Percentiles rank a stretch among this genome's conserved stretches.
These are phyloP conservation scores for Phaethon lepturus DNA, from an alignment of 2,113 vertebrate genomes.

Conservation along the genomic window DNA sequence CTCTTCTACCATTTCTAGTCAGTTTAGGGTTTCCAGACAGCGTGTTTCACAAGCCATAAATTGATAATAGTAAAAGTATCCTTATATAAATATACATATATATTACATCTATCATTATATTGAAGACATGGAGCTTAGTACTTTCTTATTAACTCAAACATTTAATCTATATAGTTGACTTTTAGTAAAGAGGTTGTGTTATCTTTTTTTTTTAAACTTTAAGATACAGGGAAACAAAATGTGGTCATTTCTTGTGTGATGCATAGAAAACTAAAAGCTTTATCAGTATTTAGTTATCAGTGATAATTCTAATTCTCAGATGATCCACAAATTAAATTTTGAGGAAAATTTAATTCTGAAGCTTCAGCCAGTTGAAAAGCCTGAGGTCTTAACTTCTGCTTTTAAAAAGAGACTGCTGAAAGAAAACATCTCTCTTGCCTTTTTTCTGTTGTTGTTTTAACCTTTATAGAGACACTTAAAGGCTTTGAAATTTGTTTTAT, in stretches of 20 bases:
- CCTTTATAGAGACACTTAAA: background rate
- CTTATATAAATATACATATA: background rate
- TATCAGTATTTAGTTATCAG: background rate
- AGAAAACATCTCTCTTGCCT: background rate
- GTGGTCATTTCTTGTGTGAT: background rate
- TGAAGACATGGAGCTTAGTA: background rate
- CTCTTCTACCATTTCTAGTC: background rate
- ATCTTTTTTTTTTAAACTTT: background rate
- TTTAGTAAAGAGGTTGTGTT: background rate
- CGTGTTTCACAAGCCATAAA: background rate
- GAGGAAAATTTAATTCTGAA: background rate
- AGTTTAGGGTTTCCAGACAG: background rate
- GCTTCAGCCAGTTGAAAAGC: background rate
- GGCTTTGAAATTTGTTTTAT: background rate
- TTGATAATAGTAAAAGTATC: background rate
- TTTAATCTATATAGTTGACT: background rate
- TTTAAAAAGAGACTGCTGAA: background rate
- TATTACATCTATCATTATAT: background rate
- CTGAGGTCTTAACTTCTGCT: background rate
- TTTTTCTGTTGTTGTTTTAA: background rate
- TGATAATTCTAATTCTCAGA: background rate
- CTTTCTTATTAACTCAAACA: background rate
- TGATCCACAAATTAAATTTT: background rate
- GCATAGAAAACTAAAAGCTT: background rate
- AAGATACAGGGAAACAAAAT: background rate